phyloP scores from a whole-genome alignment of 2,113 vertebrate species.

The Epinephelus cyanopodus region DNA sequence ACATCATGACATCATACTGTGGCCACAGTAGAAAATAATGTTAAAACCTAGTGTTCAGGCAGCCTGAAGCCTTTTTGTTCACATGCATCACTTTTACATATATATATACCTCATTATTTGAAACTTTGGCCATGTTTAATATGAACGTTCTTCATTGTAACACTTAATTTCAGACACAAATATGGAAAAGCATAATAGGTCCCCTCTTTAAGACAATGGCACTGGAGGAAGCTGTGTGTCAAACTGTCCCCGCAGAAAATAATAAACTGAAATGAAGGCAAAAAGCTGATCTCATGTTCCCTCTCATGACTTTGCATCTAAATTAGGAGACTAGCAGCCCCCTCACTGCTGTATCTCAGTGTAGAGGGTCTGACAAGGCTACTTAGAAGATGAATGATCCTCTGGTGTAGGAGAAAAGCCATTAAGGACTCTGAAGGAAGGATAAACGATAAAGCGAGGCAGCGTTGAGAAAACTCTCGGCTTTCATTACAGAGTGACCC shows the following conservation, averaged over 20 bases:
- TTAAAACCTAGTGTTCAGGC: no score
- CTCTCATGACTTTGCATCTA: conserved; percentile 42
- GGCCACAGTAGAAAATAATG: no score
- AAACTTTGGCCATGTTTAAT: no score
- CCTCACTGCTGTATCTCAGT: conserved; percentile 15
- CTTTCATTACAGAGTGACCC: conserved; percentile 43
- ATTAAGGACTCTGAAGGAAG: conserved; percentile 53
- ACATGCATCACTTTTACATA: no score
- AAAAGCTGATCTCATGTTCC: conserved; percentile 48
- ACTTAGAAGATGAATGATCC: conserved; percentile 63
- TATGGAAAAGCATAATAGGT: no score
- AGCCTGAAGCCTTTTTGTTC: no score
- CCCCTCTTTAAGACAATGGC: no score
- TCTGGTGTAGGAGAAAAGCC: conserved; percentile 48
- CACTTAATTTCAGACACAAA: no score
- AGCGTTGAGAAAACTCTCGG: conserved; percentile 21
- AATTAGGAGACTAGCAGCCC: conserved; percentile 49
- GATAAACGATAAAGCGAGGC: conserved; percentile 46
- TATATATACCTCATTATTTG: no score
- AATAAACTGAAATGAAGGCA: conserved; percentile 14
- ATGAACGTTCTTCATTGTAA: no score
- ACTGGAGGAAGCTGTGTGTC: not conserved
- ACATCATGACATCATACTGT: no score
- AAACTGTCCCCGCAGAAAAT: conserved; percentile 13
- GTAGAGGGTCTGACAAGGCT: conserved; percentile 48